Percentiles rank a stretch among this genome's conserved stretches.
phyloP scores from a whole-genome alignment of 1,140 invertebrate species.

The Glomeris maerens region DNA sequence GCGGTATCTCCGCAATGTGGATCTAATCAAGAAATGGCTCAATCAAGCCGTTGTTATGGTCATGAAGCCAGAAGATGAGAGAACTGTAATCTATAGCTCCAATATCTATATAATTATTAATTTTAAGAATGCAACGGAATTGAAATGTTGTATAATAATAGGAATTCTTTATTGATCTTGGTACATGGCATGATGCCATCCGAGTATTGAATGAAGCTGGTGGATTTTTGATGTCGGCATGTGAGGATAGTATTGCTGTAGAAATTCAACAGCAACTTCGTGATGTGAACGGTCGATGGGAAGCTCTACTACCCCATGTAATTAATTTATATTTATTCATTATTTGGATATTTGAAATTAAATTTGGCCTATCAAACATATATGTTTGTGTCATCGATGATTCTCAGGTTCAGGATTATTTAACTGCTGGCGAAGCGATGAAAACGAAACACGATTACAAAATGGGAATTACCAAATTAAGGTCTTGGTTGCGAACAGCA shows the following conservation, averaged over 20 bases:
- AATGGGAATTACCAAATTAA: constrained; percentile 55
- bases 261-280: constrained; percentile 60
- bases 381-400: background rate
- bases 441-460: constrained; percentile 66
- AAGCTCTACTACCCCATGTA: constrained; percentile 53
- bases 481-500: constrained; percentile 58
- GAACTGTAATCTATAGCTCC: constrained; percentile 38
- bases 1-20: constrained; percentile 54
- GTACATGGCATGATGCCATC: constrained; percentile 75
- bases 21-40: constrained; percentile 66
- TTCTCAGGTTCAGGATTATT: constrained; percentile 59
- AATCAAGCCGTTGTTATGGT: constrained; percentile 59
- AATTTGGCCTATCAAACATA: background rate
- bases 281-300: constrained; percentile 58
- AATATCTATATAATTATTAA: background rate
- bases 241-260: constrained; percentile 57
- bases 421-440: constrained; percentile 72
- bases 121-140: background rate
- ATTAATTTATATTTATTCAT: no score
- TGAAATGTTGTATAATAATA: background rate
- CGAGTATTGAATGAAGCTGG: constrained; percentile 66
- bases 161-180: constrained; percentile 59
- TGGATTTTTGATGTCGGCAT: constrained; percentile 74
- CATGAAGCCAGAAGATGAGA: constrained; percentile 60
- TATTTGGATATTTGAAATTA: background rate